These are phyloP conservation scores for Eristalis tenax DNA, from an alignment of 2,888 invertebrate genomes.

Conservation along the genomic window DNA sequence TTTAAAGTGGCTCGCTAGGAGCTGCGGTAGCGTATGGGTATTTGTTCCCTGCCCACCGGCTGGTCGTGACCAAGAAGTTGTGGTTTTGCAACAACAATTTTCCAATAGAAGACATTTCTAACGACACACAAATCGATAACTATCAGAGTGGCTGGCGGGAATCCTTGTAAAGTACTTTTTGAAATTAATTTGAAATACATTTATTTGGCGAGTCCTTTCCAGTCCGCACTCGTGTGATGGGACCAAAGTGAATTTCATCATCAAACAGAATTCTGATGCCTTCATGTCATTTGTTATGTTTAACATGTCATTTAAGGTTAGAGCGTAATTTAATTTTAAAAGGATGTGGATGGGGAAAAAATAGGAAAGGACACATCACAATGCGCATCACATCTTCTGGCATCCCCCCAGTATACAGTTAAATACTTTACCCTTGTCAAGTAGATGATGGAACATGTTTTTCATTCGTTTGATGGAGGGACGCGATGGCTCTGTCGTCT, in stretches of 20 bases:
- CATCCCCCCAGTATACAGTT: slow-evolving; percentile 12
- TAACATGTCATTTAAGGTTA: slow-evolving; percentile 22
- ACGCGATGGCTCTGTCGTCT: background rate
- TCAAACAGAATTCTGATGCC: slow-evolving; percentile 40
- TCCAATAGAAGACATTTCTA: background rate
- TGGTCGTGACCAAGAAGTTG: background rate
- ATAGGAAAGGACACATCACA: slow-evolving; percentile 39
- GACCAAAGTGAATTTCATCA: background rate
- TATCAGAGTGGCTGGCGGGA: background rate
- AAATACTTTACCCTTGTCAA: slow-evolving; percentile 48
- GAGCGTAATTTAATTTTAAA: slow-evolving; percentile 43
- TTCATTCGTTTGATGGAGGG: background rate
- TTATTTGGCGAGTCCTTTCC: background rate
- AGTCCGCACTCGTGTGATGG: background rate
- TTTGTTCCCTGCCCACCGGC: background rate
- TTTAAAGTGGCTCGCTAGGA: background rate
- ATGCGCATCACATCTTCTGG: slow-evolving; percentile 35
- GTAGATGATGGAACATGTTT: slow-evolving; percentile 19
- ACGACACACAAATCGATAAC: background rate
- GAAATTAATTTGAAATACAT: background rate
- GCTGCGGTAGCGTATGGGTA: background rate
- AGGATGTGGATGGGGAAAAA: background rate
- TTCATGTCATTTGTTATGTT: slow-evolving; percentile 46
- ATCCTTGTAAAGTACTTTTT: background rate
- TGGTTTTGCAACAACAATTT: background rate